phyloP scores from a whole-genome alignment of 2,888 invertebrate genomes.

The Epistrophella euchroma region DNA sequence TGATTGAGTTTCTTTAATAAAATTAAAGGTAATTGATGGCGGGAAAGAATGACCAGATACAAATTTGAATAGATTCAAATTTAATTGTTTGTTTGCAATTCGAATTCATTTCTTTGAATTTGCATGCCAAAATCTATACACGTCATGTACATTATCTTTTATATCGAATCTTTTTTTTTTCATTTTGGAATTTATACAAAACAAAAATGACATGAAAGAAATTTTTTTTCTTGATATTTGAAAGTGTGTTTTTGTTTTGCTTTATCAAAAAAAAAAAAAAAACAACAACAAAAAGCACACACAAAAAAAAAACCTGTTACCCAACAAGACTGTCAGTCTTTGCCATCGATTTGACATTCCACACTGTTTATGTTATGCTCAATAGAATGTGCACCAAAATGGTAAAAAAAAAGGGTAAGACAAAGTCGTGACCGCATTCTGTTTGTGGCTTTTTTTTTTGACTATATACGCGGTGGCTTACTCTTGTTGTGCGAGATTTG shows the following conservation, averaged over 20 bases:
- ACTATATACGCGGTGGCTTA: slow-evolving; percentile 46
- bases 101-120: slow-evolving; percentile 7
- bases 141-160: no score
- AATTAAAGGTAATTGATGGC: neutral
- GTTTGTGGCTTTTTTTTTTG: slow-evolving; percentile 53
- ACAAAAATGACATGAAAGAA: slow-evolving; percentile 9
- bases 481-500: slow-evolving; percentile 41
- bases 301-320: slow-evolving; percentile 50
- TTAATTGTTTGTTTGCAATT: slow-evolving; percentile 25
- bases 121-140: slow-evolving; percentile 26
- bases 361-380: slow-evolving; percentile 39
- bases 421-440: slow-evolving; percentile 69
- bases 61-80: slow-evolving; percentile 1
- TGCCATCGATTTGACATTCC: slow-evolving; percentile 63
- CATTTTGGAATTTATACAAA: neutral
- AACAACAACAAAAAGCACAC: neutral
- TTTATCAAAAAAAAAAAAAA: no score
- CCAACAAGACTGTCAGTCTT: slow-evolving; percentile 51
- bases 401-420: slow-evolving; percentile 44
- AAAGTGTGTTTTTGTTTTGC: slow-evolving; percentile 37
- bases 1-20: neutral
- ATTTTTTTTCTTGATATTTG: slow-evolving; percentile 22
- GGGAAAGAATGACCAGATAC: neutral
- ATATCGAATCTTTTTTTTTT: slow-evolving; percentile 1
- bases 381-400: slow-evolving; percentile 47